Evolutionary conservation across 2,888 invertebrate genomes (phyloP), one percentile per base, ranked within the genome.

Genomic region (Epistrophe grossulariae): DNA sequence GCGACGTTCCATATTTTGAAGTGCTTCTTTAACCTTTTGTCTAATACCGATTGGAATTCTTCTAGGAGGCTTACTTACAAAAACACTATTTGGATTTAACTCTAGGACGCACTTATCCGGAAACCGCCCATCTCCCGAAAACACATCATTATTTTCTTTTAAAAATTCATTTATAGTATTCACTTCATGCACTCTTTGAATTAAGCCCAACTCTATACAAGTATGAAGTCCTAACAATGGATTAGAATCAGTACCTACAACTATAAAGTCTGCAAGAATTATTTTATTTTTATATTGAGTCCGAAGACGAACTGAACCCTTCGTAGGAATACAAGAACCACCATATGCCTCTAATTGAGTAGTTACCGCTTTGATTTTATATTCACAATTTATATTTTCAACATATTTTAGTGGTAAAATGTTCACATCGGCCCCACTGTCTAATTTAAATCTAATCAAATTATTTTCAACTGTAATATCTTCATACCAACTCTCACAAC

Each of bases 61-160:
- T 5, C 28, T 28, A 2, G 28, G 28, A 4, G 28, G 28, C 28
- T 28, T 28, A 28, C 28, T 28, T 5, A 28, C 28, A 28, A 5
- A 28, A 68, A 5, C 43, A 64, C 38, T n/a, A 31, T 62, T 45
- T 31, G 70, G 55, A 8, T 76, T 81, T 35, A 81, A 45, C 35
- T 70, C 80, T 55, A 81, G 11, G 4, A 2, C 19, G 31, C 76
- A 81, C 19, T 57, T 70, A 35, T 81, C 76, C n/a, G 76, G 76
- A 35, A 82, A 82, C 45, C 68, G 24, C 15, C 70, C 70, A 64
- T 76, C 74, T 10, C 68, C 80, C 19, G 31, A 55, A 55, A 76
- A 76, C 7, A 68, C 66, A n/a, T 66, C 68, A 38, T 28, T 77
- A 57, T 59, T 45, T 70, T 68, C 17, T 40, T 38, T 28, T 6